A percentile compares a stretch with the other conserved stretches of the same genome.
These are phyloP conservation scores for Polyploca ridens DNA, from an alignment of 2,888 invertebrate genomes.

Conservation along the genomic window DNA sequence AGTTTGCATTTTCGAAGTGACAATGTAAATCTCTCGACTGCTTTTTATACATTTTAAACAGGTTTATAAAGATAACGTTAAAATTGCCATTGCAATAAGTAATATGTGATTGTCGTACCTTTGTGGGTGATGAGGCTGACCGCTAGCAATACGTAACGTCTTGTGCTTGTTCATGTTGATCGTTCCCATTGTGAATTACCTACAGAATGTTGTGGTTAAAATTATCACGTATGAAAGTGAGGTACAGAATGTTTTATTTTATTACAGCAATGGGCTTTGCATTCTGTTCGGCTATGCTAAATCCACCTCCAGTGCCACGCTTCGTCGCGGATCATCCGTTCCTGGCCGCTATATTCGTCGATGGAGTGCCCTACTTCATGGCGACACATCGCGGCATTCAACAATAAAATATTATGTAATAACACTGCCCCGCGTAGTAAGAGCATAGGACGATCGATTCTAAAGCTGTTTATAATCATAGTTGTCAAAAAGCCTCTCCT, in stretches of 20 bases:
- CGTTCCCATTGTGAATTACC: not conserved
- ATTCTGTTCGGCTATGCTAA: conserved; percentile 48
- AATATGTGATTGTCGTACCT: too few relatives aligned
- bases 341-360: conserved; percentile 51
- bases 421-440: too few relatives aligned
- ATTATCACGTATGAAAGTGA: not conserved
- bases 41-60: too few relatives aligned
- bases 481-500: too few relatives aligned
- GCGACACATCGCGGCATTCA: conserved; percentile 28
- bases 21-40: too few relatives aligned
- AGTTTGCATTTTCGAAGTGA: too few relatives aligned
- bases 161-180: not conserved
- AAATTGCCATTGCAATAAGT: too few relatives aligned
- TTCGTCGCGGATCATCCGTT: conserved; percentile 68
- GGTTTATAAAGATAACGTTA: too few relatives aligned
- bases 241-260: conserved; percentile 15
- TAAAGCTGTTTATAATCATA: too few relatives aligned
- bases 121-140: too few relatives aligned
- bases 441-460: too few relatives aligned
- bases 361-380: conserved; percentile 52
- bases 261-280: conserved; percentile 58
- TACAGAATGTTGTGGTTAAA: not conserved
- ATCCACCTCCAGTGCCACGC: conserved; percentile 42
- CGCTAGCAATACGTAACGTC: not conserved
- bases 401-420: not conserved